Percentiles rank a stretch among this genome's conserved stretches.
phyloP scores from a whole-genome alignment of 2,113 vertebrate genomes.

The Rousettus leschenaultii region DNA sequence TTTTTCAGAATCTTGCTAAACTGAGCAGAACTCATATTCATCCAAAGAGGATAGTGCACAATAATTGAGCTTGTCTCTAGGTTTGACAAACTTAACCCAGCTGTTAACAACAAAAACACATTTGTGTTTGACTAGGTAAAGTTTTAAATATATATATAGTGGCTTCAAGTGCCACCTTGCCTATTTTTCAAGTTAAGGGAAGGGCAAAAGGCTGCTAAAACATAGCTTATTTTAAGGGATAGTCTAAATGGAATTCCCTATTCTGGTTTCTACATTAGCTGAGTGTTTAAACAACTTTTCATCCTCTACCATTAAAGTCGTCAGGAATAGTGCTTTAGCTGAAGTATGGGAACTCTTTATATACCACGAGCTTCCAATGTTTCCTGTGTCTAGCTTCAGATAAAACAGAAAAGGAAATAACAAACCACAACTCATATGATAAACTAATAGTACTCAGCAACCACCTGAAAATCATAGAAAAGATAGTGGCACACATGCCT shows the following conservation, averaged over 20 bases:
- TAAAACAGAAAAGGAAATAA: neutral
- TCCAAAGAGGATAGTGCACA: neutral
- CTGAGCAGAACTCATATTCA: neutral
- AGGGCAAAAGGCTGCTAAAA: neutral
- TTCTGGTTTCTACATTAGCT: neutral
- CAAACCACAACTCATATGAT: neutral
- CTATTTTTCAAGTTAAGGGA: constrained; percentile 6
- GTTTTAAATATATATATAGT: neutral
- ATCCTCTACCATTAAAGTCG: neutral
- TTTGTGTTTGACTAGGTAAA: neutral
- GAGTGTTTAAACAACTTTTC: neutral
- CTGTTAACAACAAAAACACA: neutral
- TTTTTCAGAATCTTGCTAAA: neutral
- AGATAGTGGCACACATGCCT: neutral
- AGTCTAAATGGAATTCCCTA: neutral
- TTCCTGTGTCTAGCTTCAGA: neutral
- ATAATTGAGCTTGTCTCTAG: neutral
- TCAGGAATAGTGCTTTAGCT: neutral
- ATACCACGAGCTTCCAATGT: neutral
- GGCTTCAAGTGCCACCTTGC: neutral
- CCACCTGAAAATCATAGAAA: neutral
- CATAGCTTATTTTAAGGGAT: neutral
- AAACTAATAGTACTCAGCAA: neutral
- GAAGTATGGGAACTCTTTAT: neutral
- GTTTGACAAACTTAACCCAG: neutral